A percentile compares a stretch with the other conserved stretches of the same genome.
These are phyloP conservation scores for Mesochorus sp. DNA, from an alignment of 2,888 invertebrate species.

Conservation along the genomic window DNA sequence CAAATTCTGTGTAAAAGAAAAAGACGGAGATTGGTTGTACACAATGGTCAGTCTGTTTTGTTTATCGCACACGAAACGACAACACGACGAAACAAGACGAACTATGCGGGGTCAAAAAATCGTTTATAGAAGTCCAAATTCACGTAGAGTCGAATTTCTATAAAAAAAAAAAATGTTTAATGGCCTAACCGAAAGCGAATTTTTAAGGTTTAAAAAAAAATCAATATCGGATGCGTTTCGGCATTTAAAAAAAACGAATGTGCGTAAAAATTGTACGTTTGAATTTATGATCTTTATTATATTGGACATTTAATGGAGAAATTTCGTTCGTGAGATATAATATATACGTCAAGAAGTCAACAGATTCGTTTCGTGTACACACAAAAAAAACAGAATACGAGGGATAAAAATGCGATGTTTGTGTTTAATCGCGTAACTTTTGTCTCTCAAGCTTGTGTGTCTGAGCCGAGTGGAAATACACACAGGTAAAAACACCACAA, in stretches of 20 bases:
- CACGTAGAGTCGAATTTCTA: not conserved
- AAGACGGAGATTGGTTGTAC: too few relatives aligned
- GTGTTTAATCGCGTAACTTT: constrained; percentile 20
- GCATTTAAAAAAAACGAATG: not conserved
- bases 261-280: not conserved
- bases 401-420: constrained; percentile 30
- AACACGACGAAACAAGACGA: too few relatives aligned
- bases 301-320: not conserved
- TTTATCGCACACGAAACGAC: too few relatives aligned
- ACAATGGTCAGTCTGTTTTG: too few relatives aligned
- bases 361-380: constrained; percentile 22
- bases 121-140: not conserved
- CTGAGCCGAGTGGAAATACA: not conserved
- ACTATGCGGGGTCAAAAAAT: too few relatives aligned
- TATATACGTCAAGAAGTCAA: not conserved
- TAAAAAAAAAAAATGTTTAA: too few relatives aligned
- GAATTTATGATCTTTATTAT: not conserved
- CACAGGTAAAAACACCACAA: constrained; percentile 16
- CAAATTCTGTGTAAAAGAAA: too few relatives aligned
- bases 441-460: constrained; percentile 8
- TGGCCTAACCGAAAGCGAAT: too few relatives aligned
- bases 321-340: not conserved
- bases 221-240: not conserved
- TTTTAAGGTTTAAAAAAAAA: not conserved
- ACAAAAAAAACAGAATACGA: not conserved